Evolutionary conservation across 2,113 vertebrate species (phyloP).

Genomic region (Brachypodius melanocephalos): DNA sequence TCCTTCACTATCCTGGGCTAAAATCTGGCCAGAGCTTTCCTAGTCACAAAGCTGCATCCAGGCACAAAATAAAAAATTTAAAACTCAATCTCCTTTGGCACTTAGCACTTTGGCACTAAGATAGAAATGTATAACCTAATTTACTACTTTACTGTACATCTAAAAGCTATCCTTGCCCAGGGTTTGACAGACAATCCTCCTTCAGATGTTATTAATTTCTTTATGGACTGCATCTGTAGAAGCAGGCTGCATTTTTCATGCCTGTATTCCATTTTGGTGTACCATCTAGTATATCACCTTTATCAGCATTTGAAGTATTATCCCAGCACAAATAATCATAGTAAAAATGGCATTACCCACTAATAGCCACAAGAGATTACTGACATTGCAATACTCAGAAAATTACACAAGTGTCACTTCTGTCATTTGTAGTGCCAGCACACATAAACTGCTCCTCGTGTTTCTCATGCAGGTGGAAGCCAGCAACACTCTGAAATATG

Average conservation of each 20-base stretch:
- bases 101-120: neutral
- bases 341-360: neutral
- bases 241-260: neutral
- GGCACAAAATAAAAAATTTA: neutral
- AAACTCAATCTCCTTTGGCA: neutral
- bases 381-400: neutral
- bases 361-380: neutral
- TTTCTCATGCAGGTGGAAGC: slow-evolving; percentile 77
- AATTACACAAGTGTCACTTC: neutral
- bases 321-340: neutral
- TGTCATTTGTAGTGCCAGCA: neutral
- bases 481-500: slow-evolving; percentile 72
- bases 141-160: neutral
- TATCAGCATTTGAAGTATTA: neutral
- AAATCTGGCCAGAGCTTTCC: neutral
- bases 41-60: neutral
- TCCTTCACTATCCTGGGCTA: neutral
- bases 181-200: neutral
- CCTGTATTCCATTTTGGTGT: neutral
- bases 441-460: neutral
- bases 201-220: neutral
- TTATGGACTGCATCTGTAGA: neutral
- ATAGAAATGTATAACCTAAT: neutral
- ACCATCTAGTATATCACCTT: neutral
- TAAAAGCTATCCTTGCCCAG: neutral